Evolutionary conservation across 2,888 invertebrate species (phyloP), one percentile per base, ranked within the genome.

Genomic region (Saturnia japonica): DNA sequence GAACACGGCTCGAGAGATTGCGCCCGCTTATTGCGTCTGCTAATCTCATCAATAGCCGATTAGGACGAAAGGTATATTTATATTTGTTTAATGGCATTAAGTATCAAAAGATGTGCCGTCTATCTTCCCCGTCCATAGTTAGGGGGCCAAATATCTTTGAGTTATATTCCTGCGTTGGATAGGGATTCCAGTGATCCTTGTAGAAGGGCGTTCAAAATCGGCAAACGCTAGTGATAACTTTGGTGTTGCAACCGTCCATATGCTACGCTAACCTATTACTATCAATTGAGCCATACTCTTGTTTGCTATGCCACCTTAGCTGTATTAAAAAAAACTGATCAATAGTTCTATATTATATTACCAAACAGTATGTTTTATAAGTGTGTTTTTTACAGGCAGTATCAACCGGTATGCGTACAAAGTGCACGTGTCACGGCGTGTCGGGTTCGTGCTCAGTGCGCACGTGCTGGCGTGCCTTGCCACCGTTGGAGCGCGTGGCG

Each of bases 391-490:
- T 19, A 9, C 83, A 97, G 97, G 94, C 96, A 72, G 96, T 97
- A 73, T 91, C 92, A 0, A 77, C 80, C 62, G 89, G 80, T 95
- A 93, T 93, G 93, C 92, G 93, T 47, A 93, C 93, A 11, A 93
- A 97, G 84, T 97, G 97, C 94, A 97, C 97, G 83, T 97, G 97
- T 81, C 97, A 97, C 90, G 97, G 97, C 54, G 97, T 97, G 71
- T 97, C 97, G 19, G 97, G 97, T 0, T 97, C 97, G 69, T 97
- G 97, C 87, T 96, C 96, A 77, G 96, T 97, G 79, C 96, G 96
- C 84, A 97, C 97, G 60, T 97, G 97, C 85, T 97, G 97, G 97
- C 95, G 96, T 78, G 95, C 97, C 1, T 88, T 97, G 77, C 96
- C 97, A 7, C 94, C 83, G 88, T 96, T 85, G 92, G 95, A 87